These are phyloP conservation scores for Plutella xylostella DNA, from an alignment of 2,888 invertebrate species.

Conservation along the genomic window DNA sequence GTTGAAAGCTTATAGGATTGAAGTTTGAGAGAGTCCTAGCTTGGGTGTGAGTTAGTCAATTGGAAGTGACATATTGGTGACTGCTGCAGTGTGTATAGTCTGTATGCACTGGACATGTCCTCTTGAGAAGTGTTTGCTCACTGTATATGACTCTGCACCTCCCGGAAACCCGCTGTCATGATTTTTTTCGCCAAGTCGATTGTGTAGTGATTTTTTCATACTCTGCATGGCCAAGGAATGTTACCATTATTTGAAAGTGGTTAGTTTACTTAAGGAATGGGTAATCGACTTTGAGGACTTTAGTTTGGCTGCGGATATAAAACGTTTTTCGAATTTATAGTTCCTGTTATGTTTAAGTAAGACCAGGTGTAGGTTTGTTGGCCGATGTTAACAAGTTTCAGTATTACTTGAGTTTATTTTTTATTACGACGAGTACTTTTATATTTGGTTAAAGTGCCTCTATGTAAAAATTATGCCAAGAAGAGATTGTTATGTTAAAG, in stretches of 20 bases:
- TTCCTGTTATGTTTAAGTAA: neutral
- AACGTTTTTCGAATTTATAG: neutral
- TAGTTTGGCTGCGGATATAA: conserved; percentile 33
- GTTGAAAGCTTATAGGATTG: too few species aligned
- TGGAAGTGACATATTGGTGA: conserved; percentile 42
- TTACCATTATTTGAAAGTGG: too few species aligned
- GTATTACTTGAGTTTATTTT: too few species aligned
- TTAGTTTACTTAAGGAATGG: too few species aligned
- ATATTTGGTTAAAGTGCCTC: too few species aligned
- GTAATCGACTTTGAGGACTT: too few species aligned
- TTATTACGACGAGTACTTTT: too few species aligned
- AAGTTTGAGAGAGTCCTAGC: conserved; percentile 1
- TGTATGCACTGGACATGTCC: conserved; percentile 22
- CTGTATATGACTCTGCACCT: conserved; percentile 57
- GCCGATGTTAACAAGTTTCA: too few species aligned
- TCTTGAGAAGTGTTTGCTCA: conserved; percentile 36
- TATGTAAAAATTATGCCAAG: too few species aligned
- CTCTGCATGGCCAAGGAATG: conserved; percentile 64
- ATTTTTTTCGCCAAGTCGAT: conserved; percentile 43
- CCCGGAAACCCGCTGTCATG: conserved; percentile 44
- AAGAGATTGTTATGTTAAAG: neutral
- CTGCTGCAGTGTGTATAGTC: conserved; percentile 9
- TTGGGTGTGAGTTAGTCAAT: conserved; percentile 27
- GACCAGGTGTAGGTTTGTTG: neutral
- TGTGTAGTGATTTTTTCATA: conserved; percentile 40